A percentile compares a stretch with the other conserved stretches of the same genome.
Conservation (phyloP, 2,888 invertebrate genomes). For the Aricia artaxerxes region DNA sequence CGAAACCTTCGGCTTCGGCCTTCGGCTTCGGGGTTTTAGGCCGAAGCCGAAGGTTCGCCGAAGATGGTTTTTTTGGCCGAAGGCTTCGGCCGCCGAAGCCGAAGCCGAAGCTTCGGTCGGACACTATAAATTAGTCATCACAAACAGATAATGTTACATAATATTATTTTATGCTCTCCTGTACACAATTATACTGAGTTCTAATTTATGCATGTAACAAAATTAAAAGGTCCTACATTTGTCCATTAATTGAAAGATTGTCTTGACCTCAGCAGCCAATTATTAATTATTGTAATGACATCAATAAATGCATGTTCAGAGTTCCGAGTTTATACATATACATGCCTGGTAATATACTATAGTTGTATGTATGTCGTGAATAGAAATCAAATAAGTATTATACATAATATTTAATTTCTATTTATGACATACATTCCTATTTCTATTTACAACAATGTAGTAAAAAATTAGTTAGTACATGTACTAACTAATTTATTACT, state of each 20-base stretch:
- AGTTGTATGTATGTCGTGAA: not conserved
- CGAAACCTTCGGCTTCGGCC: too few relatives aligned
- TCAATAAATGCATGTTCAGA: not conserved
- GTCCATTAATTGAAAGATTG: conserved; percentile 7
- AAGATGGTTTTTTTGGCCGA: too few relatives aligned
- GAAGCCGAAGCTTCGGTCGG: too few relatives aligned
- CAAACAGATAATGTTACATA: not conserved
- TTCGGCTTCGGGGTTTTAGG: too few relatives aligned
- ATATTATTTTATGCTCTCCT: not conserved
- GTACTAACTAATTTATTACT: too few relatives aligned
- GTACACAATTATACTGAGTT: not conserved
- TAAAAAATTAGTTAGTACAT: too few relatives aligned
- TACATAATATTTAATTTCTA: too few relatives aligned
- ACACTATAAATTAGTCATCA: not conserved
- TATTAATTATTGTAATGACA: not conserved
- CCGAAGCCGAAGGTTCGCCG: too few relatives aligned
- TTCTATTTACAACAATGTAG: too few relatives aligned
- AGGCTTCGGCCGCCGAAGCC: too few relatives aligned
- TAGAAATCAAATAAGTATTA: too few relatives aligned
- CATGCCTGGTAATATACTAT: not conserved
- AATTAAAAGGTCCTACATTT: not conserved
- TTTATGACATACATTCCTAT: too few relatives aligned
- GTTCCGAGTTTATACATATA: not conserved
- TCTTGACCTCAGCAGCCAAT: conserved; percentile 10
- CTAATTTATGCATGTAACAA: conserved; percentile 3